These are phyloP conservation scores for Leuciscus waleckii DNA, from an alignment of 2,797 vertebrate species.

Conservation along the genomic window DNA sequence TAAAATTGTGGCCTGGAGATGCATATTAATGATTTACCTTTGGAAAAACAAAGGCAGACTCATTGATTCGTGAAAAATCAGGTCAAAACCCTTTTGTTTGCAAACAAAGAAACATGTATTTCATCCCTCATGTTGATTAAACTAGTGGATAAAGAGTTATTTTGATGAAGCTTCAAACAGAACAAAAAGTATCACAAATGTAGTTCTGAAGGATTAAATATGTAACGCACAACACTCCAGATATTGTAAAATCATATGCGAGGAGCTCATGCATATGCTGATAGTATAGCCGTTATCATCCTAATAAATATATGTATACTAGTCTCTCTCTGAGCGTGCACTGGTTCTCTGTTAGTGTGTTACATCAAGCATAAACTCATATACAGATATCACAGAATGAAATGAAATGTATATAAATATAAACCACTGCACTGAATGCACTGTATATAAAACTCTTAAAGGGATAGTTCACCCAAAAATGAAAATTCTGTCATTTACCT, in stretches of 20 bases:
- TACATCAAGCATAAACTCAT: neutral
- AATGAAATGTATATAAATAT: neutral
- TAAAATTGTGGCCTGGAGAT: neutral
- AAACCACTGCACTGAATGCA: too few relatives aligned
- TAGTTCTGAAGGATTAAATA: neutral
- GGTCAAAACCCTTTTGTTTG: neutral
- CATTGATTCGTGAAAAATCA: rapidly evolving
- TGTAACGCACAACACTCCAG: neutral
- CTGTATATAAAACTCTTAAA: neutral
- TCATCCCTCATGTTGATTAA: neutral
- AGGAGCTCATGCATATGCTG: neutral
- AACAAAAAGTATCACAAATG: neutral
- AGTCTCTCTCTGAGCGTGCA: neutral
- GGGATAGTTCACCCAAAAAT: too few relatives aligned
- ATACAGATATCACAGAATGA: neutral
- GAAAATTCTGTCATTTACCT: too few relatives aligned
- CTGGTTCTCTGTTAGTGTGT: neutral
- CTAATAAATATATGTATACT: neutral
- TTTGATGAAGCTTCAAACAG: neutral
- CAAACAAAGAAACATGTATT: neutral
- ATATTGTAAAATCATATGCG: neutral
- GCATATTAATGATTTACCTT: neutral
- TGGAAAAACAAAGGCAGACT: neutral
- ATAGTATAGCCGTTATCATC: too few relatives aligned
- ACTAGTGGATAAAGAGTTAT: neutral